Evolutionary conservation across 2,888 invertebrate species (phyloP), one percentile per base, ranked within the genome.

Genomic region (Drosophila emarginata): DNA sequence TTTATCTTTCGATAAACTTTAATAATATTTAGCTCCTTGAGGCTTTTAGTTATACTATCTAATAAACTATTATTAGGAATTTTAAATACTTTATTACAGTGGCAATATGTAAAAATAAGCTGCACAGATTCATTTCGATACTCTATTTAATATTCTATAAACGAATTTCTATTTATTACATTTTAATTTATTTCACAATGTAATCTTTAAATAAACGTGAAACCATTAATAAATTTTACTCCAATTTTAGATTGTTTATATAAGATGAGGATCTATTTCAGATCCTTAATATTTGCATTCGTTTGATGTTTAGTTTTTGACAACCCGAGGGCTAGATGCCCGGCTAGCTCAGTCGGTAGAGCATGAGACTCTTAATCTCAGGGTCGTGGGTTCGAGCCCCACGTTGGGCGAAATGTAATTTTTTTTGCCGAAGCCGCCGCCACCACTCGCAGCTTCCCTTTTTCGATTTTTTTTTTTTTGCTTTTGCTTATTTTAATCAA

Each of bases 271-370:
- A 45, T 45, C 45, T 45, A 45, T 45, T 45, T 45, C 4, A 18
- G 45, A 45, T 45, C 45, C 45, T 45, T 45, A 45, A 21, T 21
- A 21, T 21, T 12, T 21, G 0, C 45, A 11, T 2, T 4, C 21
- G 4, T 12, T 21, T 45, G 45, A 45, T 21, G 21, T 36, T 12
- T 60, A 3, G 18, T 60, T 32, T 56, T 6, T 21, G 23, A n/a
- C 21, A 11, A 0, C 9, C n/a, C 0, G 4, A 14, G 6, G 28
- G 14, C 50, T 51, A 62, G 15, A 39, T 28, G 91, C 91, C 91
- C 90, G 91, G 91, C 91, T 91, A 91, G 91, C 91, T 91, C 91
- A 91, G 91, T 91, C 91, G 90, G 91, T 91, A 91, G 91, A 91
- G 91, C 91, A 91, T 90, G 91, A 91, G 91, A 91, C 91, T 91